These are phyloP conservation scores for Intellagama lesueurii DNA, from an alignment of 2,797 vertebrate genomes.

Conservation along the genomic window DNA sequence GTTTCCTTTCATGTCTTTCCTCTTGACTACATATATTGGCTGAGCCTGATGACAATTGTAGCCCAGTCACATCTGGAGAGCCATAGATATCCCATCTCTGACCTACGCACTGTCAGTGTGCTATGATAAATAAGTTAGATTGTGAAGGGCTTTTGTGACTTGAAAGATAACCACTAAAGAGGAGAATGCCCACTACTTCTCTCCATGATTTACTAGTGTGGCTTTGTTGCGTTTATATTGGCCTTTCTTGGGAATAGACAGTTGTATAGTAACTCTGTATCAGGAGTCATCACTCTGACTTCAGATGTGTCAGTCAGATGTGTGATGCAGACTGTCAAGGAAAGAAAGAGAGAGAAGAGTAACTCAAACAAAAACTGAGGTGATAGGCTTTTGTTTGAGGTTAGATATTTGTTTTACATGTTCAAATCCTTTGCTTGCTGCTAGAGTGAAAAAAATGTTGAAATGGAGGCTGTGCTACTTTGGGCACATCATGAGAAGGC, in stretches of 20 bases:
- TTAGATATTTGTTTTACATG: background rate
- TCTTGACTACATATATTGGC: background rate
- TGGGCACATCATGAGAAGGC: no score
- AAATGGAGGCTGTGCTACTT: no score
- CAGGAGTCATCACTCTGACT: background rate
- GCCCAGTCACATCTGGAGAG: background rate
- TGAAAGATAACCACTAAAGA: background rate
- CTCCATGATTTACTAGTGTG: background rate
- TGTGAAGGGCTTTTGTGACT: background rate
- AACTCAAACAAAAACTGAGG: background rate
- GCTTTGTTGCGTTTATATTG: background rate
- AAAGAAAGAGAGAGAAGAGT: background rate
- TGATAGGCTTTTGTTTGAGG: background rate
- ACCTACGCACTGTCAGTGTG: background rate
- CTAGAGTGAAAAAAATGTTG: no score
- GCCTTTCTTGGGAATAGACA: background rate
- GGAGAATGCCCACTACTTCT: background rate
- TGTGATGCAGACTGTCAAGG: background rate
- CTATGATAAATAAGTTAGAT: background rate
- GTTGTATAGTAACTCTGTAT: background rate
- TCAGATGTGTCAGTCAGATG: background rate
- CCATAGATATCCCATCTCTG: background rate
- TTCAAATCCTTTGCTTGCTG: background rate
- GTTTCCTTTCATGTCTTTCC: background rate
- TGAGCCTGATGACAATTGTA: background rate